Base-by-base conservation (phyloP, 2,888 invertebrate genomes). In the Agriopis aurantiaria region DNA sequence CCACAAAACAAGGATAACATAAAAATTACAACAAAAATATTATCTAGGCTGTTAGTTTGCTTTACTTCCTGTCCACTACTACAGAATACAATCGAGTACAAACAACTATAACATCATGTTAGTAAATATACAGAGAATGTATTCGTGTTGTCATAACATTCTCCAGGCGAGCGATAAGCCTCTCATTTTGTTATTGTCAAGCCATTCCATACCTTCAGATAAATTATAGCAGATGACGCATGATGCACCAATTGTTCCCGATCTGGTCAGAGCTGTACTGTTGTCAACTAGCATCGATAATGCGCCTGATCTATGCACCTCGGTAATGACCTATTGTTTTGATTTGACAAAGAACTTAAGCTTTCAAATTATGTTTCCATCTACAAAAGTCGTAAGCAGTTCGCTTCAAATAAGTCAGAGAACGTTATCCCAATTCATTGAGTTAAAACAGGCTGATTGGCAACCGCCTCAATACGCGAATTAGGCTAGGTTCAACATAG, bases 121-220 rank as follows among this genome's bases (percentile, higher is more conserved):
- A 46, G 45, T 58, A 58, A 68, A 57, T 56, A 68, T 43, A 45
- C 9, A 45, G 65, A 57, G 52, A 46, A 57, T 53, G 51, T 23
- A 43, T n/a, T 0, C 12, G 46, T 10, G 46, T 45, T 63, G 63
- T 70, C 72, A 70, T 59, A 69, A 69, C 66, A 72, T 65, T 55
- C 67, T 68, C 65, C 58, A 70, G 68, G 59, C 49, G 55, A 40
- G 65, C 68, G 73, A 73, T 71, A 68, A 70, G 57, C 55, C 62
- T 17, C 14, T 52, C 57, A 14, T 51, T 17, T 40, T 33, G 49
- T 55, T 49, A 55, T 65, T 67, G 55, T 56, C 65, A 65, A 69
- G 68, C 59, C 17, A 58, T 72, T 71, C 12, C 49, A 57, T 43
- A 56, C 52, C 40, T 11, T 40, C 17, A 45, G 68, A 68, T 59